Evolutionary conservation across 2,113 vertebrate genomes (phyloP), one percentile per base, ranked within the genome.

Genomic region (Mustela lutreola): DNA sequence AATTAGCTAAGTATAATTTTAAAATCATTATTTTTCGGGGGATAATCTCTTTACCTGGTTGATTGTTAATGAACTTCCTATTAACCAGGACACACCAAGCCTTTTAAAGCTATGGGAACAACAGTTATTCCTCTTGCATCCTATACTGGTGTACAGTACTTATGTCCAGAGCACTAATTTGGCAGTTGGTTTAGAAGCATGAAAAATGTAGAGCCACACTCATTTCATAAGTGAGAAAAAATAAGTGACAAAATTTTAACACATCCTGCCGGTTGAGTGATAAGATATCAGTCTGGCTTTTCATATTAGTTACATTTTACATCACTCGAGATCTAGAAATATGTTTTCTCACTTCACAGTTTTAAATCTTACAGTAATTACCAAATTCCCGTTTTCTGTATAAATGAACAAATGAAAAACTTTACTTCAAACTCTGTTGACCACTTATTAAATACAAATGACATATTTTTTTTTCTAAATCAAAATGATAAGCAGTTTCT

Each of bases 181-280:
- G 76, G 45, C 2, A 89, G 84, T 33, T 87, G 21, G 10, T 85
- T 86, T 70, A 56, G 31, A 53, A 92, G 3, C 7, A 65, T 84
- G 21, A 65, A 76, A 76, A 90, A 33, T 53, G 26, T 62, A 56
- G 4, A 36, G 4, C 28, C n/a, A 94, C 73, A 78, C 2, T 92
- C 50, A 71, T 84, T 84, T 97, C 36, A 65, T 24, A 88, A 8
- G 39, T 82, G 36, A 95, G 28, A 73, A 95, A 95, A 88, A 45
- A 5, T 48, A 91, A 65, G 5, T 4, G 12, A 24, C 11, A 67
- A 4, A 82, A 39, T 39, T 88, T 80, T 76, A 65, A 19, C 18
- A 73, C 33, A 60, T 45, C 4, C 16, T 91, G 0, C 18, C 50
- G 3, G 8, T 19, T 86, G n/a, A 89, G 2, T 42, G n/a, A 50